Percentiles rank a stretch among this genome's conserved stretches.
These are phyloP conservation scores for Hydractinia echinata DNA, from an alignment of 30 jellyfish, hydroid and myxozoan genomes.

Conservation along the genomic window DNA sequence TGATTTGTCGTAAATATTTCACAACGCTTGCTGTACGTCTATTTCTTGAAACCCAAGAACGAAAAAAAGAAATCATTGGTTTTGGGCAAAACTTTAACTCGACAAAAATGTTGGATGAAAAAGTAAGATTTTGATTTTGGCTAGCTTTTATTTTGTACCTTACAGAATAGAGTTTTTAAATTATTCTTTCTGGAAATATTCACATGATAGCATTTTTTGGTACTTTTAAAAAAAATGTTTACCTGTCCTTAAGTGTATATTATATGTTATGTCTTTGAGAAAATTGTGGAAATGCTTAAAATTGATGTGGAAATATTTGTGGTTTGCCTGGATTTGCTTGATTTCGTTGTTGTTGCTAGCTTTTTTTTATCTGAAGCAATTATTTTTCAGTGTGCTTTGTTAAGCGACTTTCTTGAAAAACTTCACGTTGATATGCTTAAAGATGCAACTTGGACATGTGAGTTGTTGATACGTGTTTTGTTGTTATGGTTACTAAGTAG, in stretches of 20 bases:
- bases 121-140: slow-evolving; percentile 40
- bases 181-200: no score
- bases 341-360: neutral
- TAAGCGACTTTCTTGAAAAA: slow-evolving; percentile 72
- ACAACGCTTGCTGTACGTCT: slow-evolving; percentile 79
- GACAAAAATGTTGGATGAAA: slow-evolving; percentile 84
- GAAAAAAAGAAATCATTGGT: slow-evolving; percentile 52
- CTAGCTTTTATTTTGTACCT: neutral
- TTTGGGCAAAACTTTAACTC: slow-evolving; percentile 66
- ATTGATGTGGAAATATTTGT: no score
- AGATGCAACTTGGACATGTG: slow-evolving; percentile 87
- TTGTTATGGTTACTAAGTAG: neutral
- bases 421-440: slow-evolving; percentile 54
- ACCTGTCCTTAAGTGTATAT: no score
- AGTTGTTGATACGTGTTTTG: no score
- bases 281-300: no score
- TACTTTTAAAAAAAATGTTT: no score
- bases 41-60: slow-evolving; percentile 89
- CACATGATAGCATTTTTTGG: no score
- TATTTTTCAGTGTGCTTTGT: slow-evolving; percentile 65
- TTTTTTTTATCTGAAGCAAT: neutral
- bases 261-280: no score
- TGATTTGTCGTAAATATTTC: slow-evolving; percentile 89
- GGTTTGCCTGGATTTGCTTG: no score
- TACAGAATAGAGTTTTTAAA: no score